These are phyloP conservation scores for Notospermus geniculatus DNA, from an alignment of 1,140 invertebrate genomes.

Conservation along the genomic window DNA sequence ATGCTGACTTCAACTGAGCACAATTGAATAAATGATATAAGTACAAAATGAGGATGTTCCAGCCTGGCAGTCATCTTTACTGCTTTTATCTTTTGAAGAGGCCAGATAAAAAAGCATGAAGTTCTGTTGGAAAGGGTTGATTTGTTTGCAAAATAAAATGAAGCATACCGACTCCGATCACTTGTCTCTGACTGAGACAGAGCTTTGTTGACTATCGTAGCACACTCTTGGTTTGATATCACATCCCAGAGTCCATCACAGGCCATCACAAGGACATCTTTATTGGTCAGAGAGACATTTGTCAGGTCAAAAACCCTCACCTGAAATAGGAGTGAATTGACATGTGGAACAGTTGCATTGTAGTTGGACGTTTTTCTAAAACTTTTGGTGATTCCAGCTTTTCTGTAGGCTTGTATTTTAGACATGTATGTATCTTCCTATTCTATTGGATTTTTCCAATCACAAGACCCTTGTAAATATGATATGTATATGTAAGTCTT, in stretches of 20 bases:
- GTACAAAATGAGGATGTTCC: no score
- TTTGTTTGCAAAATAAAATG: no score
- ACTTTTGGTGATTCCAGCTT: background rate
- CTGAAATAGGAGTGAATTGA: slow-evolving; percentile 47
- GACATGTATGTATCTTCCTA: background rate
- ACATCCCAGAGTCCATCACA: slow-evolving; percentile 89
- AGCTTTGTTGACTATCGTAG: slow-evolving; percentile 66
- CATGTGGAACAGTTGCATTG: background rate
- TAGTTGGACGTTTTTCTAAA: background rate
- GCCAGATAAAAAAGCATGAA: no score
- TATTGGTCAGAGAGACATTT: slow-evolving; percentile 59
- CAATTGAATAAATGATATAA: background rate
- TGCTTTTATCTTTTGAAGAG: no score
- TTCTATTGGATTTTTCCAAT: background rate
- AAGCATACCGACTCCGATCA: slow-evolving; percentile 58
- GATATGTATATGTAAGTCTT: slow-evolving; percentile 11
- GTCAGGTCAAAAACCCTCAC: slow-evolving; percentile 60
- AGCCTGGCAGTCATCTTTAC: no score
- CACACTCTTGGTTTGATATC: slow-evolving; percentile 68
- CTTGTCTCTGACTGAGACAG: slow-evolving; percentile 58
- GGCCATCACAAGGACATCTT: slow-evolving; percentile 76
- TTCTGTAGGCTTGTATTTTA: background rate
- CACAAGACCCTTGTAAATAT: no score
- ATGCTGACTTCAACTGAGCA: background rate
- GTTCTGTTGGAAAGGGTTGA: no score